These are phyloP conservation scores for Lagopus leucura DNA, from an alignment of 2,113 vertebrate genomes.

Conservation along the genomic window DNA sequence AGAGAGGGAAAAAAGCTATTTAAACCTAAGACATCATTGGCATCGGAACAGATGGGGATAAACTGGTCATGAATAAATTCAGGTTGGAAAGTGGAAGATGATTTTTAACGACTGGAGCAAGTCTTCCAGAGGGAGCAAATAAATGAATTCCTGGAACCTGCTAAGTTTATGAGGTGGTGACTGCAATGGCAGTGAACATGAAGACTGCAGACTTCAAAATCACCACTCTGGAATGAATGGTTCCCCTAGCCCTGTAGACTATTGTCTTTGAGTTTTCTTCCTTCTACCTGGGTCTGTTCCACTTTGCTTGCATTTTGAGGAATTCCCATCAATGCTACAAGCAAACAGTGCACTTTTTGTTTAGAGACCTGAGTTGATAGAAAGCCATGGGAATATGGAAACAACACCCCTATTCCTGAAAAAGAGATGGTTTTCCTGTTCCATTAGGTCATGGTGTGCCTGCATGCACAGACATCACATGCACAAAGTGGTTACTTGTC, in stretches of 20 bases:
- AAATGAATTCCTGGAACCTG: conserved; percentile 32
- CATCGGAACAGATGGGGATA: conserved; percentile 14
- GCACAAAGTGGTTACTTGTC: not conserved
- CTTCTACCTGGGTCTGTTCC: not conserved
- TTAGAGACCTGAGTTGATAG: not conserved
- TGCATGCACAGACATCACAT: not conserved
- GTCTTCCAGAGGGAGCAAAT: conserved; percentile 31
- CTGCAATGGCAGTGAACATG: not conserved
- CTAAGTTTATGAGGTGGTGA: conserved; percentile 47
- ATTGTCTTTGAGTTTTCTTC: not conserved
- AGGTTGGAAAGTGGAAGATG: conserved; percentile 42
- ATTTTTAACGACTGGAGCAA: conserved; percentile 6
- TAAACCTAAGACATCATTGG: not conserved
- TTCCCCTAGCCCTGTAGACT: not conserved
- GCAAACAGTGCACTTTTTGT: not conserved
- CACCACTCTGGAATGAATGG: not conserved
- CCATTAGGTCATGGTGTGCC: not conserved
- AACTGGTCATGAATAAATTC: conserved; percentile 50
- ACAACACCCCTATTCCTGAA: not conserved
- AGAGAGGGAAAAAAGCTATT: conserved; percentile 19
- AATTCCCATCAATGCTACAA: not conserved
- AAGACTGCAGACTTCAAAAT: not conserved
- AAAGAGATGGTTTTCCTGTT: not conserved
- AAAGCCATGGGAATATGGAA: not conserved
- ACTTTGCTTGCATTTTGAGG: not conserved